Percentiles rank a stretch among this genome's conserved stretches.
phyloP scores from a whole-genome alignment of 2,113 vertebrate species.

The Plotosus lineatus region DNA sequence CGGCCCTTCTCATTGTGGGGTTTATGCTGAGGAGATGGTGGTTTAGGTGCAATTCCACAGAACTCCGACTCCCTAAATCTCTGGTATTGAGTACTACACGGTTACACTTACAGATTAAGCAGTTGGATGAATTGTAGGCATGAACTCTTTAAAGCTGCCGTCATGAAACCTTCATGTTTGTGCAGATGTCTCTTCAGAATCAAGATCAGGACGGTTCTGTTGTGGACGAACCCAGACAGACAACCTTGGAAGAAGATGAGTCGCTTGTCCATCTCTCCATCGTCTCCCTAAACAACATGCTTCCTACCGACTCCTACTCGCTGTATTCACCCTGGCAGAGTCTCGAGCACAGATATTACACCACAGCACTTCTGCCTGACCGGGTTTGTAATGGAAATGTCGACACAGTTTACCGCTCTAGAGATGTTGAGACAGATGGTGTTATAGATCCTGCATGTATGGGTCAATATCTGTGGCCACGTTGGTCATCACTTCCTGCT shows the following conservation, averaged over 20 bases:
- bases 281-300: constrained; percentile 15
- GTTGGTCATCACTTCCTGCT: background rate
- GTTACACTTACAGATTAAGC: background rate
- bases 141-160: background rate
- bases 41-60: background rate
- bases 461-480: background rate
- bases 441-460: background rate
- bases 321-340: background rate
- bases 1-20: constrained; percentile 39
- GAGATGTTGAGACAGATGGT: background rate
- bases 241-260: constrained; percentile 53
- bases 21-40: constrained; percentile 35
- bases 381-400: background rate
- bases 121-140: background rate
- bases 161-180: background rate
- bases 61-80: constrained; percentile 57
- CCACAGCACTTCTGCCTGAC: constrained; percentile 12
- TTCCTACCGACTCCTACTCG: background rate
- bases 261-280: constrained; percentile 48
- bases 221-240: constrained; percentile 44
- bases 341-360: constrained; percentile 22
- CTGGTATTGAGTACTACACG: constrained; percentile 46
- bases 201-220: constrained; percentile 9
- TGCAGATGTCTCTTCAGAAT: constrained; percentile 44
- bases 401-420: background rate